Evolutionary conservation across 2,797 vertebrate genomes (phyloP).

Genomic region (Lates japonicus): DNA sequence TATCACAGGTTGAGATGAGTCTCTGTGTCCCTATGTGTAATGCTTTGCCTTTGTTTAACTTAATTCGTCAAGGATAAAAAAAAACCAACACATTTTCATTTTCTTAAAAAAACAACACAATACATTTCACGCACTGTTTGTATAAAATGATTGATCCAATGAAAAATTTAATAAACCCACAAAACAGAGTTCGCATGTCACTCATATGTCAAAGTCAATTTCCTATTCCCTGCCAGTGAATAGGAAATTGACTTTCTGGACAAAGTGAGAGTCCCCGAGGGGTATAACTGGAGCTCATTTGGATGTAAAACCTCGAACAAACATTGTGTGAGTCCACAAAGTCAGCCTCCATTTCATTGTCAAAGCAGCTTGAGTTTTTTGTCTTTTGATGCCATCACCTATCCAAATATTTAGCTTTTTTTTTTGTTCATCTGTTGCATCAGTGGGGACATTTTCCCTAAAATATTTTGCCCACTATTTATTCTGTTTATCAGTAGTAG

Average conservation of each 20-base stretch:
- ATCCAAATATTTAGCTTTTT: slow-evolving; percentile 43
- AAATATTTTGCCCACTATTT: slow-evolving; percentile 7
- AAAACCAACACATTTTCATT: not conserved
- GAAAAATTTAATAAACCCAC: slow-evolving; percentile 67
- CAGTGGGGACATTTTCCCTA: slow-evolving; percentile 4
- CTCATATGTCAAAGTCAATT: slow-evolving; percentile 74
- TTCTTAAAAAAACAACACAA: slow-evolving; percentile 14
- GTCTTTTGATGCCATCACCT: slow-evolving; percentile 40
- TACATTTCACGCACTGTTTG: slow-evolving; percentile 43
- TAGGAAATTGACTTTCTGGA: slow-evolving; percentile 74
- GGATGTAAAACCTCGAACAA: slow-evolving; percentile 75
- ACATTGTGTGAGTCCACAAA: slow-evolving; percentile 66
- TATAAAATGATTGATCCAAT: slow-evolving; percentile 64
- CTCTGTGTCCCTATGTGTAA: not conserved
- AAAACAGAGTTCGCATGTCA: slow-evolving; percentile 51
- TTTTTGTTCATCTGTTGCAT: not conserved
- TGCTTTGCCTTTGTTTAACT: slow-evolving; percentile 29
- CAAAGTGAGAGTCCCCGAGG: slow-evolving; percentile 65
- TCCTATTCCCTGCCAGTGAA: slow-evolving; percentile 51
- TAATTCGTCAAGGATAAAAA: slow-evolving; percentile 17
- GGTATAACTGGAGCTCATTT: slow-evolving; percentile 66
- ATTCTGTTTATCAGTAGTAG: slow-evolving; percentile 16
- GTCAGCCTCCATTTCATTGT: slow-evolving; percentile 63
- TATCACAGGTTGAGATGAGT: slow-evolving; percentile 29
- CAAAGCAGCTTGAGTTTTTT: slow-evolving; percentile 48